These are phyloP conservation scores for Brenthis hecate DNA, from an alignment of 2,888 invertebrate genomes.

Conservation along the genomic window DNA sequence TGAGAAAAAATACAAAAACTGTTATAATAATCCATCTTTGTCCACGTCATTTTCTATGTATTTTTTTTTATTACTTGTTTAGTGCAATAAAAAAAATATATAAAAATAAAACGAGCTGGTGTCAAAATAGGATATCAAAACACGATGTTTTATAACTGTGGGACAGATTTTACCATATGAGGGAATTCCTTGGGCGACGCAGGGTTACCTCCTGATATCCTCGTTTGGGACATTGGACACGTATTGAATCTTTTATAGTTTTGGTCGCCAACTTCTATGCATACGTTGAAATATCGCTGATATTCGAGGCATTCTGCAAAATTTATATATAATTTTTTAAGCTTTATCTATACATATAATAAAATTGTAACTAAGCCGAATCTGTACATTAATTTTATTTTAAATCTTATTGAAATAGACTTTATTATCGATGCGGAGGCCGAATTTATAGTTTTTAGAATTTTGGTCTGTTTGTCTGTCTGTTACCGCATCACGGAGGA, in stretches of 20 bases:
- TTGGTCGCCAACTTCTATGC: background rate
- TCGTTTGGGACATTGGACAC: conserved; percentile 4
- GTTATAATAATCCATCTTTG: no score
- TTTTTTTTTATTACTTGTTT: no score
- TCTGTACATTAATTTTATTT: no score
- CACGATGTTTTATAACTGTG: background rate
- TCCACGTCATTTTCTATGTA: no score
- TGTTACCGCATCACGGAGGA: no score
- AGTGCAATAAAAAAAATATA: no score
- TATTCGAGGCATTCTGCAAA: conserved; percentile 30
- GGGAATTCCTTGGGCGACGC: conserved; percentile 35
- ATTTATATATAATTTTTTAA: background rate
- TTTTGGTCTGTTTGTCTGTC: no score
- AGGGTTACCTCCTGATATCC: conserved; percentile 22
- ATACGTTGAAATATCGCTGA: conserved; percentile 24
- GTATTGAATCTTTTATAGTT: conserved; percentile 16
- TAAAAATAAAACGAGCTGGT: background rate
- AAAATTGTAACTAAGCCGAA: no score
- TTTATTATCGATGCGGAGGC: no score
- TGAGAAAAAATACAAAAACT: no score
- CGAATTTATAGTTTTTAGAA: no score
- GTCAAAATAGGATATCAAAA: background rate
- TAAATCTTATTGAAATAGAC: no score
- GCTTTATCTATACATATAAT: background rate
- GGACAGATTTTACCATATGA: conserved; percentile 42